These are phyloP conservation scores for Cataglyphis altisquamis DNA, from an alignment of 2,888 invertebrate genomes.

Conservation along the genomic window DNA sequence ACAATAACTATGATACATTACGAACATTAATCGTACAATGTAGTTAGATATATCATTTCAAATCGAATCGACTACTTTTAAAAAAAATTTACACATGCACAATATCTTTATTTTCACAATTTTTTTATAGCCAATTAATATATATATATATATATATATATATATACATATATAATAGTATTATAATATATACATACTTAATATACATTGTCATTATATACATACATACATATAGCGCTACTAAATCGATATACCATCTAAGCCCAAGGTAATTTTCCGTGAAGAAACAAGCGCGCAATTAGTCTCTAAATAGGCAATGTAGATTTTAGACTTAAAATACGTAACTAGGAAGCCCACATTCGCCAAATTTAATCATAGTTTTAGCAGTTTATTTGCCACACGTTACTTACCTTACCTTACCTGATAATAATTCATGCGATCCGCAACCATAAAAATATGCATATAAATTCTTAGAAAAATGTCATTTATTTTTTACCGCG, in stretches of 20 bases:
- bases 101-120: slow-evolving; percentile 4
- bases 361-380: slow-evolving; percentile 45
- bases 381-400: not conserved
- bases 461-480: slow-evolving; percentile 1
- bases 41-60: not conserved
- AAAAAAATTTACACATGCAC: not conserved
- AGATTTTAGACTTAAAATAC: slow-evolving; percentile 41
- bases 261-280: slow-evolving; percentile 45
- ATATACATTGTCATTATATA: slow-evolving; percentile 39
- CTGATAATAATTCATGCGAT: slow-evolving; percentile 12
- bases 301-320: slow-evolving; percentile 43
- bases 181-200: not conserved
- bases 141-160: not conserved
- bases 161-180: not conserved
- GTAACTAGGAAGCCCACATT: slow-evolving; percentile 17
- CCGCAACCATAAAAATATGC: not conserved
- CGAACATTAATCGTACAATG: not conserved
- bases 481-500: slow-evolving; percentile 4
- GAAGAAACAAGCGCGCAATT: slow-evolving; percentile 50
- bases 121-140: not conserved
- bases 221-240: slow-evolving; percentile 5
- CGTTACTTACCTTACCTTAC: not conserved
- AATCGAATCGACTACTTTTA: not conserved
- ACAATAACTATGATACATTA: not conserved
- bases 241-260: slow-evolving; percentile 52